Base-by-base conservation (phyloP, 1,140 invertebrate genomes). In the Venturia canescens region DNA sequence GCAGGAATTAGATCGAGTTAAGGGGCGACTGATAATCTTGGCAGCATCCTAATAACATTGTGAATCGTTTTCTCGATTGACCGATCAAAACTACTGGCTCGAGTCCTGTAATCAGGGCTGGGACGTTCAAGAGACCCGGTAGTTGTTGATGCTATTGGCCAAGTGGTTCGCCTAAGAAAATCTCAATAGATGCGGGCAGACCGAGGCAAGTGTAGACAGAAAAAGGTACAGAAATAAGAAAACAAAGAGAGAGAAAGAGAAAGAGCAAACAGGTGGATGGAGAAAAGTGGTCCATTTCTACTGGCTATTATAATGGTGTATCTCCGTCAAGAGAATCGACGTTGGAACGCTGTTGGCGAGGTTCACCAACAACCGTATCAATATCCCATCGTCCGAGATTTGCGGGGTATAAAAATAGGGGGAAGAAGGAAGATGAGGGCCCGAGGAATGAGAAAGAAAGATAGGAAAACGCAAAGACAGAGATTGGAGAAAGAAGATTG, bases 261-360 rank as follows among this genome's bases (percentile, higher is more conserved):
- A 26, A 38, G 71, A 57, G 53, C 9, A 27, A 77, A 77, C 75
- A 77, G 75, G 75, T 77, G 75, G 75, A 77, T 77, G 57, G 53
- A 26, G 21, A 31, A 77, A 77, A 77, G 75, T 77, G 75, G 75
- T 77, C 75, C 75, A 77, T 77, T 77, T 77, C 57, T 63, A 66
- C 75, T 77, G 31, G 6, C 57, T 60, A 63, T 77, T 77, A 77
- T 77, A 77, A 77, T 77, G 27, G 31, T 76, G 7, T 21, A 63
- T n/a, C 27, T 66, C 31, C 18, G 15, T 63, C 13, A 31, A 21
- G 29, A 27, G 66, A 15, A 31, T 29, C 31, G 26, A 69, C 29
- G 72, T 18, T 77, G 31, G 53, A 77, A 60, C 29, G n/a, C 29
- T 26, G 0, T 53, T 53, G 18, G 50, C 50, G 50, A 7, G 6